These are phyloP conservation scores for Hestina assimilis DNA, from an alignment of 1,140 invertebrate genomes.

Conservation along the genomic window DNA sequence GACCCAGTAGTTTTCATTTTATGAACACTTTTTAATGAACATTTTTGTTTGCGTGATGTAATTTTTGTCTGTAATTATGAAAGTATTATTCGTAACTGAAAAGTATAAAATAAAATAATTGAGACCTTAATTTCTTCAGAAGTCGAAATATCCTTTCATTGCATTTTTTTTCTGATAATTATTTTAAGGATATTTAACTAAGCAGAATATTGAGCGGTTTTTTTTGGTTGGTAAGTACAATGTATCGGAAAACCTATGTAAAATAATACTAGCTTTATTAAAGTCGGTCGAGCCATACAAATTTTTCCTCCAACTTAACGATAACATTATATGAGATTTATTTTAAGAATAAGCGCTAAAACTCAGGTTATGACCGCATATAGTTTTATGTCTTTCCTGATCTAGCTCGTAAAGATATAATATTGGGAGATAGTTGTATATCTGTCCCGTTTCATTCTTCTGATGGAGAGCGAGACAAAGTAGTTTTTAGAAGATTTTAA, in stretches of 20 bases:
- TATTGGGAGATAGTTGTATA: slow-evolving; percentile 12
- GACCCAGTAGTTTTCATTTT: too few relatives aligned
- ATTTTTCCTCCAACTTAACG: not conserved
- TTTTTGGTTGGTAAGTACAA: too few relatives aligned
- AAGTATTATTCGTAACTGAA: too few relatives aligned
- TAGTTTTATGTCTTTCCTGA: slow-evolving; percentile 18
- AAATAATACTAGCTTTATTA: slow-evolving; percentile 1
- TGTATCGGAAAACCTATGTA: not conserved
- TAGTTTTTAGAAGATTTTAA: slow-evolving; percentile 3
- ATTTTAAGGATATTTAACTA: too few relatives aligned
- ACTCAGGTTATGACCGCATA: slow-evolving; percentile 17
- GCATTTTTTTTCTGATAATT: too few relatives aligned
- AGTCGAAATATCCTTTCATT: too few relatives aligned
- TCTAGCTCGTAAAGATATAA: slow-evolving; percentile 17
- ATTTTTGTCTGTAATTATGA: too few relatives aligned
- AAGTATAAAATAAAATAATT: too few relatives aligned
- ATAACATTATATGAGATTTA: slow-evolving; percentile 12
- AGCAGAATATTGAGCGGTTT: too few relatives aligned
- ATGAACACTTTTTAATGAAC: too few relatives aligned
- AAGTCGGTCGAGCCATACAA: not conserved
- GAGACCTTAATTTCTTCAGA: too few relatives aligned
- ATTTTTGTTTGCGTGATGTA: too few relatives aligned
- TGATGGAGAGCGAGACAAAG: not conserved
- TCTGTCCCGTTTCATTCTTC: slow-evolving; percentile 6
- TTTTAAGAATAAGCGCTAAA: slow-evolving; percentile 12